Evolutionary conservation across 2,888 invertebrate species (phyloP), one percentile per base, ranked within the genome.

Genomic region (Drosophila algonquin): DNA sequence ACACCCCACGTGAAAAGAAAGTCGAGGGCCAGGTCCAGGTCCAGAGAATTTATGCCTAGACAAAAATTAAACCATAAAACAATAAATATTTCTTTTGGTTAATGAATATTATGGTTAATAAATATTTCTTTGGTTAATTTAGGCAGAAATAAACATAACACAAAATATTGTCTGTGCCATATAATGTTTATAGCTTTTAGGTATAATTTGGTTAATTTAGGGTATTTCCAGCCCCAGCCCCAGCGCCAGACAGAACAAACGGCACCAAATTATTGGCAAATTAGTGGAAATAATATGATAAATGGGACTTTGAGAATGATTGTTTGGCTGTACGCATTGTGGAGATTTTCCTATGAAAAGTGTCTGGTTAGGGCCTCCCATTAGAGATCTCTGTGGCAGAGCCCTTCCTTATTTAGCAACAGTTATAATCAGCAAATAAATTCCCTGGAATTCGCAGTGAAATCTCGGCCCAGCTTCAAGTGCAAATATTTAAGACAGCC

Each of bases 401-500:
- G 35, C 5, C 6, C 14, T 40, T 14, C 5, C 0, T 40, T 21
- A 54, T 53, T 21, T 21, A 14, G 24, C n/a, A 50, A 40, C 30
- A 48, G 50, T 48, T 73, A 60, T 58, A 55, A 64, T 73, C 32
- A 46, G 32, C 50, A 64, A 62, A 62, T 27, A 70, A 69, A 21
- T 21, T 68, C 47, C 53, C 52, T 16, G 63, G 55, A 65, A 62
- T 59, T 68, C 52, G 16, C 51, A 63, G 81, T 80, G 75, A 80
- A 82, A 77, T 79, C 79, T 51, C 9, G 10, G 54, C 8, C 27
- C 18, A 48, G 12, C 18, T 21, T 50, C 58, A 70, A 70, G 75
- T 75, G 75, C 75, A 71, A 80, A 77, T 85, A 78, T 80, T 72
- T 75, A n/a, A 1, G 40, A 2, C n/a, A 14, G 40, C 14, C 40